Conservation (phyloP, 2,113 vertebrate genomes). For the Pagrus major region DNA sequence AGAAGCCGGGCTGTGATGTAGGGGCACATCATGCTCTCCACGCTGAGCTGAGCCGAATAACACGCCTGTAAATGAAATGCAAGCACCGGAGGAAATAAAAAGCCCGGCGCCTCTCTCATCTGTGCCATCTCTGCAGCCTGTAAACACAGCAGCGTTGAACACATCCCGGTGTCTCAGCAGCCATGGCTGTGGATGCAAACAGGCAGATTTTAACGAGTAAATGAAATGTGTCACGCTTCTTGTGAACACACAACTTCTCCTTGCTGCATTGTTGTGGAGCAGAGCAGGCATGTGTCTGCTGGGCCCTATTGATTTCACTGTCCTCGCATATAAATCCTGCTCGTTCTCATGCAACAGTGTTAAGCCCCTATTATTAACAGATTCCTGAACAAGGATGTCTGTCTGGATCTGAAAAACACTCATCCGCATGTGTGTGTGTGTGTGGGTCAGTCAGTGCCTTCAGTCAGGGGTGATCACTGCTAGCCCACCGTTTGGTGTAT, state of each 20-base stretch:
- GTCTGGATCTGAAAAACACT: slow-evolving; percentile 46
- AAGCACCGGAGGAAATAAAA: background rate
- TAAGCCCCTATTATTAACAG: slow-evolving; percentile 72
- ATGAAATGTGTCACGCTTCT: slow-evolving; percentile 50
- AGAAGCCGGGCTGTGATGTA: slow-evolving; percentile 32
- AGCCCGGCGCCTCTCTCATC: background rate
- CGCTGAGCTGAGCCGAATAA: slow-evolving; percentile 18
- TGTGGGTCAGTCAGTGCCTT: slow-evolving; percentile 50
- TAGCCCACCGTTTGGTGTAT: slow-evolving; percentile 41
- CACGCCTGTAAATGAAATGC: background rate
- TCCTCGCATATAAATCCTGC: slow-evolving; percentile 38
- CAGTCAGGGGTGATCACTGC: slow-evolving; percentile 46
- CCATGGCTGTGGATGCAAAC: slow-evolving; percentile 25
- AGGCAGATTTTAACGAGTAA: background rate
- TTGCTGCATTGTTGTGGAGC: slow-evolving; percentile 56
- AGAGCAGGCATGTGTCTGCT: slow-evolving; percentile 16
- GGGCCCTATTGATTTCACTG: slow-evolving; percentile 35
- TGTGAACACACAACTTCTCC: slow-evolving; percentile 53
- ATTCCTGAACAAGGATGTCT: slow-evolving; percentile 69
- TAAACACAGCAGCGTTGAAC: background rate
- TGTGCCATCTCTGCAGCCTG: background rate
- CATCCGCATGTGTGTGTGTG: slow-evolving; percentile 17
- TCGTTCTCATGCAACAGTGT: slow-evolving; percentile 48
- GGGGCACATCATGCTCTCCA: slow-evolving; percentile 26
- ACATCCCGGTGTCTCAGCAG: no score